Conservation (phyloP, 2,888 invertebrate species). For the Agonopterix subpropinquella region DNA sequence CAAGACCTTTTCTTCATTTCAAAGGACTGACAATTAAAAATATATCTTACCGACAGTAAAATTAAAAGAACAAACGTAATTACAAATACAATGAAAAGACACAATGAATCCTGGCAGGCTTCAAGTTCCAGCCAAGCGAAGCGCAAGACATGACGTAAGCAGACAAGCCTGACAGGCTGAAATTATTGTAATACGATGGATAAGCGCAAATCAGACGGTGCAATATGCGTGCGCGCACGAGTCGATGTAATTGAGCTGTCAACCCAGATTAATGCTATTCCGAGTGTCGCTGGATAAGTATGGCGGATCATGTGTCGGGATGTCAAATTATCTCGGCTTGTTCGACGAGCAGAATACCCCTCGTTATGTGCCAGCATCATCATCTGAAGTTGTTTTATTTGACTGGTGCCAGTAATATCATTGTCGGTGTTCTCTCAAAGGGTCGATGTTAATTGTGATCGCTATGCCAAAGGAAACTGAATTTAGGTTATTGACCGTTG, state of each 20-base stretch:
- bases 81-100: constrained; percentile 6
- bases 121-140: neutral
- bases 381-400: neutral
- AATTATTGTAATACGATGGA: constrained; percentile 8
- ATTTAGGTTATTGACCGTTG: too few species aligned
- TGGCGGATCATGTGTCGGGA: constrained; percentile 6
- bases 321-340: constrained; percentile 8
- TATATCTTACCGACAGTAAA: neutral
- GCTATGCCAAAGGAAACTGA: too few species aligned
- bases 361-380: constrained; percentile 3
- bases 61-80: constrained; percentile 6
- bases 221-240: constrained; percentile 6
- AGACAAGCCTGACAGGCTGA: constrained; percentile 5
- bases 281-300: constrained; percentile 1
- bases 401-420: too few species aligned
- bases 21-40: too few species aligned
- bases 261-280: constrained; percentile 8
- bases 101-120: constrained; percentile 6
- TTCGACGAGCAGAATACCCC: constrained; percentile 2
- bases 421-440: too few species aligned
- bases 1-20: too few species aligned
- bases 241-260: constrained; percentile 10
- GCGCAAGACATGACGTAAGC: constrained; percentile 1
- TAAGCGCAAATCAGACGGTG: constrained; percentile 4
- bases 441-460: too few species aligned